Evolutionary conservation across 2,797 vertebrate genomes (phyloP).

Genomic region (Dicrostonyx torquatus): DNA sequence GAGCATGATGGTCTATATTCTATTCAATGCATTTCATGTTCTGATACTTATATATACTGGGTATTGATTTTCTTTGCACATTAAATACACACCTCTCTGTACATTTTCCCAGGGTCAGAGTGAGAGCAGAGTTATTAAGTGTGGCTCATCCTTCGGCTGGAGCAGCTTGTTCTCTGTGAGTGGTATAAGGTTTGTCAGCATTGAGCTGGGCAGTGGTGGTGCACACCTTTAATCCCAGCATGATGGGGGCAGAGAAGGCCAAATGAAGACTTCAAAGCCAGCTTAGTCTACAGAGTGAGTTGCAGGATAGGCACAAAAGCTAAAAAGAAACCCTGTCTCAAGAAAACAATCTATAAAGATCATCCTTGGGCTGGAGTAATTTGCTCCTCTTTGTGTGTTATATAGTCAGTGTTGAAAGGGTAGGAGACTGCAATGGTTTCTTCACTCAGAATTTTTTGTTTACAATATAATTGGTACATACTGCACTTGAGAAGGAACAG

Average conservation of each 20-base stretch:
- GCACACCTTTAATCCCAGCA: no score
- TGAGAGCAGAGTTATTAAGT: background rate
- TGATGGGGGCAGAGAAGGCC: no score
- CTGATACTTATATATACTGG: no score
- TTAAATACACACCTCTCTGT: background rate
- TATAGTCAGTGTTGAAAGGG: rapidly evolving
- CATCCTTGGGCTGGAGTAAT: background rate
- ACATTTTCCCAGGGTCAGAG: background rate
- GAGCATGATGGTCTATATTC: no score
- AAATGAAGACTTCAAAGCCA: no score
- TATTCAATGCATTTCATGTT: background rate
- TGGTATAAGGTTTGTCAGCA: no score
- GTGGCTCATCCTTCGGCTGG: background rate
- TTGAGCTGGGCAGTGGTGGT: no score
- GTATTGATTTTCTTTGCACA: background rate
- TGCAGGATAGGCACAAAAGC: no score
- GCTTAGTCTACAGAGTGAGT: no score
- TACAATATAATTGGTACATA: background rate
- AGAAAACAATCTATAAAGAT: no score
- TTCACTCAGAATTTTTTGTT: background rate
- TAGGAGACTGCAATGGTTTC: background rate
- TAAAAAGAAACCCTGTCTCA: no score
- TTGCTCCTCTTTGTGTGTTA: background rate
- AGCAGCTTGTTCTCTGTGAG: background rate
- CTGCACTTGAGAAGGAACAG: background rate